Evolutionary conservation across 2,797 vertebrate species (phyloP).

Genomic region (Leuciscus waleckii): DNA sequence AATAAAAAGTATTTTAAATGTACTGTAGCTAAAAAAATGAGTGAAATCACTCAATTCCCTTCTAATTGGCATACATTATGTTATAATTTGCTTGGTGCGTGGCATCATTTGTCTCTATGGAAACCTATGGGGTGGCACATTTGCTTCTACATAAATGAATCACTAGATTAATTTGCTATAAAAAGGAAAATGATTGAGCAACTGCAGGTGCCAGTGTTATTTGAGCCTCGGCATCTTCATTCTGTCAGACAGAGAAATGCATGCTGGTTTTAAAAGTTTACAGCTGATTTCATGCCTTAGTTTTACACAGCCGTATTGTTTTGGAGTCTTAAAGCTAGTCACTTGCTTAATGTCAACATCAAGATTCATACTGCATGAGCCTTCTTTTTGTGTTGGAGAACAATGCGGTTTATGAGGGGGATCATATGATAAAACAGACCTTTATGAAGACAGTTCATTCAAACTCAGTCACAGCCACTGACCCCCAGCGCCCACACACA

Average conservation of each 20-base stretch:
- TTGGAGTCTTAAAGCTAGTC: slow-evolving; percentile 28
- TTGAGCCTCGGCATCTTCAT: slow-evolving; percentile 33
- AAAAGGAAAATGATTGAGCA: slow-evolving; percentile 50
- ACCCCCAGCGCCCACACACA: slow-evolving; percentile 33
- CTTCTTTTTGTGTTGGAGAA: not conserved
- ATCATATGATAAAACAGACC: slow-evolving; percentile 25
- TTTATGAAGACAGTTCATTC: slow-evolving; percentile 23
- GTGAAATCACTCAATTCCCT: slow-evolving; percentile 53
- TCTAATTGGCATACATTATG: slow-evolving; percentile 59
- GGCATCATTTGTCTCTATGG: slow-evolving; percentile 59
- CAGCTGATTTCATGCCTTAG: slow-evolving; percentile 1
- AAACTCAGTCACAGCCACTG: slow-evolving; percentile 3
- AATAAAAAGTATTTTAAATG: slow-evolving; percentile 31
- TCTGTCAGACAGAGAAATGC: slow-evolving; percentile 13
- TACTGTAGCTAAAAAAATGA: slow-evolving; percentile 36
- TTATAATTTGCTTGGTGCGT: slow-evolving; percentile 48
- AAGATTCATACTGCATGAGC: not conserved
- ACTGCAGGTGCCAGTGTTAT: slow-evolving; percentile 12
- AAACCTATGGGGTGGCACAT: slow-evolving; percentile 48
- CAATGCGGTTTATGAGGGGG: slow-evolving; percentile 18
- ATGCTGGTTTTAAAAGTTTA: slow-evolving; percentile 28
- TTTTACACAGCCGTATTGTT: slow-evolving; percentile 13
- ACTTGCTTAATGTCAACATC: slow-evolving; percentile 30
- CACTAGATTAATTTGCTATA: slow-evolving; percentile 58
- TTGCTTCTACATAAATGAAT: slow-evolving; percentile 42